Percentiles rank a stretch among this genome's conserved stretches.
phyloP scores from a whole-genome alignment of 2,888 invertebrate genomes.

The Orchestes rusci region DNA sequence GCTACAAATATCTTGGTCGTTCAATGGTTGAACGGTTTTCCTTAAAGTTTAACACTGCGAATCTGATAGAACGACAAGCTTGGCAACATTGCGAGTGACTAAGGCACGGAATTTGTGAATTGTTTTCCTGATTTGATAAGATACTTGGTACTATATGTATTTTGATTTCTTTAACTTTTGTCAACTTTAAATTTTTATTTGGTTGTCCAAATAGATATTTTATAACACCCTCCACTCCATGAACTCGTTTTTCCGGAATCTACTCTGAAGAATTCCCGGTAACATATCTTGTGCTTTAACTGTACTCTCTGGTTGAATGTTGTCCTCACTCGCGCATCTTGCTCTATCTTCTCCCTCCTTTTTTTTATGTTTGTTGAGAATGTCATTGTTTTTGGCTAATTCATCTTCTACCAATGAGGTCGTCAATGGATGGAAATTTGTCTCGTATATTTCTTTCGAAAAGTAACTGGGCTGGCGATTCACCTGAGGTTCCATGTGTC shows the following conservation, averaged over 20 bases:
- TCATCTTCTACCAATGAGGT: constrained; percentile 10
- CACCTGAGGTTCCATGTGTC: constrained; percentile 31
- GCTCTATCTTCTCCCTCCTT: constrained; percentile 24
- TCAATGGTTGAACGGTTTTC: too few relatives aligned
- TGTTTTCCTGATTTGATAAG: too few relatives aligned
- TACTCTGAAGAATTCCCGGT: neutral
- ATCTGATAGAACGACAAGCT: too few relatives aligned
- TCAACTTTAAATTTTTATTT: too few relatives aligned
- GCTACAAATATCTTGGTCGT: too few relatives aligned
- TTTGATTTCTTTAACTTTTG: too few relatives aligned
- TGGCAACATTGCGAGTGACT: too few relatives aligned
- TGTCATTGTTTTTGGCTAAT: constrained; percentile 24
- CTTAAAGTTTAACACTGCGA: too few relatives aligned
- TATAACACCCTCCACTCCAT: too few relatives aligned
- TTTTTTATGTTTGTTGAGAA: constrained; percentile 26
- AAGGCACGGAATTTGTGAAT: too few relatives aligned
- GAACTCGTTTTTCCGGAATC: constrained; percentile 10
- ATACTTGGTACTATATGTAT: too few relatives aligned
- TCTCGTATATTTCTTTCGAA: constrained; percentile 7
- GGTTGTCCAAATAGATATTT: too few relatives aligned
- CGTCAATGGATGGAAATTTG: constrained; percentile 9
- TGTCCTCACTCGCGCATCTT: constrained; percentile 11
- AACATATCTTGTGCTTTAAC: constrained; percentile 15
- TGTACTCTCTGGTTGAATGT: constrained; percentile 16
- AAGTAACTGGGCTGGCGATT: constrained; percentile 27